Evolutionary conservation across 2,797 vertebrate species (phyloP).

Genomic region (Channallabes apus): DNA sequence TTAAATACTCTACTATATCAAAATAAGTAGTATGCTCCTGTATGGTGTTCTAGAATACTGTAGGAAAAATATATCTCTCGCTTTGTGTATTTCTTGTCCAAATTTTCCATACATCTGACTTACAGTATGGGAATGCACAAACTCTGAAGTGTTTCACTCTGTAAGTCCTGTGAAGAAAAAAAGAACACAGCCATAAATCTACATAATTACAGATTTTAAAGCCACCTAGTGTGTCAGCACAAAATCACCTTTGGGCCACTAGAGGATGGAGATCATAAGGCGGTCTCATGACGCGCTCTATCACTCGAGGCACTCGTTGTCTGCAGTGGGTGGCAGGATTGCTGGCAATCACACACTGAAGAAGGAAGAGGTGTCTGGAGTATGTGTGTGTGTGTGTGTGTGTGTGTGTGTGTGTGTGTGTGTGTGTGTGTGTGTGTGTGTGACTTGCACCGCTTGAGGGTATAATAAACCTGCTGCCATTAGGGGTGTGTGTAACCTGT

Average conservation of each 20-base stretch:
- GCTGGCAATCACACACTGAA: slow-evolving; percentile 29
- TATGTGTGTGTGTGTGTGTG: slow-evolving; percentile 27
- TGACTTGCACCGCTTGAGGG: slow-evolving; percentile 35
- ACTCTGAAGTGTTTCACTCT: background rate
- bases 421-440: slow-evolving; percentile 8
- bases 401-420: slow-evolving; percentile 24
- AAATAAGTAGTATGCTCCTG: background rate
- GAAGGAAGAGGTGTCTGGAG: slow-evolving; percentile 20
- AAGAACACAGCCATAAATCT: background rate
- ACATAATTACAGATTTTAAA: slow-evolving; percentile 26
- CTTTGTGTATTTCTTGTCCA: background rate
- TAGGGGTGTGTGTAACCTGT: slow-evolving; percentile 17
- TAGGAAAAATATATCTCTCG: background rate
- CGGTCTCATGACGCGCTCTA: slow-evolving; percentile 13
- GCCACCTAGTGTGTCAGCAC: background rate
- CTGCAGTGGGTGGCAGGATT: slow-evolving; percentile 33
- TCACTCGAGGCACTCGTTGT: slow-evolving; percentile 18
- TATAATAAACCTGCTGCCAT: slow-evolving; percentile 39
- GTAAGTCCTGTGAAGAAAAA: background rate
- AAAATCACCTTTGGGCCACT: slow-evolving; percentile 10
- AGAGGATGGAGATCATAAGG: slow-evolving; percentile 31
- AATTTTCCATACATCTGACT: slow-evolving; percentile 13
- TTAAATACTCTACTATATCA: background rate
- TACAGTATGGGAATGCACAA: background rate
- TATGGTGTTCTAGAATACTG: background rate